Evolutionary conservation across 2,888 invertebrate species (phyloP), one percentile per base, ranked within the genome.

Genomic region (Folsomia candida): DNA sequence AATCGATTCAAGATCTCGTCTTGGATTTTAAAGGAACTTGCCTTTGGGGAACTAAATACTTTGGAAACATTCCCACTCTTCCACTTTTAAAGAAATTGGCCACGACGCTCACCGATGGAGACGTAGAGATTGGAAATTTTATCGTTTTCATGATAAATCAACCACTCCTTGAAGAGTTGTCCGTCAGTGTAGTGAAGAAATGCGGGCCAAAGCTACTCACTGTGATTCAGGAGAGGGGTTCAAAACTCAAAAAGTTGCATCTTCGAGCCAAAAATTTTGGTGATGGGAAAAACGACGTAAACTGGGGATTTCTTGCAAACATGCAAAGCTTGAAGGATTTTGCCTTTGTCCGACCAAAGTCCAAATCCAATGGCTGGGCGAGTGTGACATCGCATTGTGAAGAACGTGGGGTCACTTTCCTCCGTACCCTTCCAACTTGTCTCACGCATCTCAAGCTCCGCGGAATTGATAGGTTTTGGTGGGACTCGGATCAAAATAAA

Each of bases 61-160:
- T n/a, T n/a, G n/a, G n/a, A n/a, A n/a, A n/a, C n/a, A n/a, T n/a
- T n/a, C n/a, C n/a, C n/a, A n/a, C n/a, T n/a, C n/a, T n/a, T n/a
- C n/a, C n/a, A n/a, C n/a, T n/a, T n/a, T n/a, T n/a, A n/a, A n/a
- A n/a, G n/a, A n/a, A n/a, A n/a, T n/a, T n/a, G n/a, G n/a, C n/a
- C n/a, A n/a, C n/a, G n/a, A n/a, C n/a, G n/a, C n/a, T n/a, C n/a
- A n/a, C n/a, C n/a, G n/a, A n/a, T n/a, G n/a, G n/a, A n/a, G n/a
- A n/a, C n/a, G n/a, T n/a, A n/a, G n/a, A n/a, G n/a, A n/a, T n/a
- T n/a, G n/a, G n/a, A n/a, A n/a, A n/a, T n/a, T n/a, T n/a, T n/a
- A n/a, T n/a, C n/a, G n/a, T n/a, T n/a, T 76, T 76, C 63, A 22
- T 76, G 2, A 70, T 29, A 14, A 73, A 73, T n/a, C 76, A 76